Conservation (phyloP, 2,797 vertebrate genomes). For the Sylvia borin region DNA sequence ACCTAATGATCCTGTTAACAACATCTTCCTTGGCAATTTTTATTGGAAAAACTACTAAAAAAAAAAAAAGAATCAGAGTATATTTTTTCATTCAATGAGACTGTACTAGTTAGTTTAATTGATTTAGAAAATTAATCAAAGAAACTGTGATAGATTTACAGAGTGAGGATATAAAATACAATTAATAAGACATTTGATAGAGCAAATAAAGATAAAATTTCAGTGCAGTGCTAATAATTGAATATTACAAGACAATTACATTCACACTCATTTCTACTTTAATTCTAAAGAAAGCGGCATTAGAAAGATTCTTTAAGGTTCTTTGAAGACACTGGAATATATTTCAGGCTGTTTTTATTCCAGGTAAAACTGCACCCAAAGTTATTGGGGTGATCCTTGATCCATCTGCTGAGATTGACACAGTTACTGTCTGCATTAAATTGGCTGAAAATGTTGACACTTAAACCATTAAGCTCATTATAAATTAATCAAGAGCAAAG, state of each 20-base stretch:
- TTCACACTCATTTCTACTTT: background rate
- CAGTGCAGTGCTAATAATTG: conserved; percentile 20
- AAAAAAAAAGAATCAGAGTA: background rate
- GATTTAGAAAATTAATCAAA: conserved; percentile 43
- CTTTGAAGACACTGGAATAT: background rate
- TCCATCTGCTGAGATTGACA: background rate
- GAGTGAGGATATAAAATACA: conserved; percentile 9
- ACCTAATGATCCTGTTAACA: background rate
- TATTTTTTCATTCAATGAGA: background rate
- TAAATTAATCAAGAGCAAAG: background rate
- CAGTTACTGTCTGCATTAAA: background rate
- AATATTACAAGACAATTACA: conserved; percentile 21
- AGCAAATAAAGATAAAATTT: conserved; percentile 61
- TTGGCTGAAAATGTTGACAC: background rate
- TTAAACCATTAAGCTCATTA: background rate
- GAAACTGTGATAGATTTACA: conserved; percentile 23
- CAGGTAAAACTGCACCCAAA: background rate
- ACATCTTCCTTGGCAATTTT: background rate
- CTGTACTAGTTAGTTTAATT: background rate
- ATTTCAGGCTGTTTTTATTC: background rate
- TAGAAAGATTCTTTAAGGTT: background rate
- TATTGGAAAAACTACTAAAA: background rate
- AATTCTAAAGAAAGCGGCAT: background rate
- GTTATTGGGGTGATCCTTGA: background rate
- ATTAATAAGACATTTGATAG: conserved; percentile 48